phyloP scores from a whole-genome alignment of 2,888 invertebrate genomes.

The Leptinotarsa rubiginosa region DNA sequence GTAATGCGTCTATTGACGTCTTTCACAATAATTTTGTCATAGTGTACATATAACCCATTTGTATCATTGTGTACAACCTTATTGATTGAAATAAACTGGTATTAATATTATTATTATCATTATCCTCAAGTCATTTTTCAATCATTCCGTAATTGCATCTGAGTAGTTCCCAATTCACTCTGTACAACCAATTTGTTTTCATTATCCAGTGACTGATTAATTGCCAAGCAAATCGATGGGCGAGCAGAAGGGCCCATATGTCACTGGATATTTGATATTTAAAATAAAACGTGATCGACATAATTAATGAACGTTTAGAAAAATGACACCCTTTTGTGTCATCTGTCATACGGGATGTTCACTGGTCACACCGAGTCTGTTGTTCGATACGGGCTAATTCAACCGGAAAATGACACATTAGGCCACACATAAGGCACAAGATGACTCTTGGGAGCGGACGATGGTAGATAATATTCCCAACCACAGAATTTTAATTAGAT shows the following conservation, averaged over 20 bases:
- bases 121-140: no score
- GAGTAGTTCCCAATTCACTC: not conserved
- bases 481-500: not conserved
- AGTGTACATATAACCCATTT: no score
- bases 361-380: conserved; percentile 14
- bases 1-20: no score
- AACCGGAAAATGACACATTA: conserved; percentile 46
- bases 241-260: conserved; percentile 14
- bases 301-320: conserved; percentile 54
- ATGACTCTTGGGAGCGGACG: not conserved
- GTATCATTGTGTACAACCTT: no score
- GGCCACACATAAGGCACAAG: conserved; percentile 18
- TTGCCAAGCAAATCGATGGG: not conserved
- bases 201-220: conserved; percentile 8
- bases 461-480: not conserved
- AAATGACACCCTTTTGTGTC: conserved; percentile 55
- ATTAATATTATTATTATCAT: no score
- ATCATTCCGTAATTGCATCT: no score
- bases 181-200: not conserved
- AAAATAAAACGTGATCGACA: conserved; percentile 18
- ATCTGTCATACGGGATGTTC: conserved; percentile 49
- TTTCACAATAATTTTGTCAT: no score
- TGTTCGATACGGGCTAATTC: conserved; percentile 35
- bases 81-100: no score
- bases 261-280: conserved; percentile 40